Base-by-base conservation (phyloP, 2,888 invertebrate species). In the Cylindroiulus punctatus region DNA sequence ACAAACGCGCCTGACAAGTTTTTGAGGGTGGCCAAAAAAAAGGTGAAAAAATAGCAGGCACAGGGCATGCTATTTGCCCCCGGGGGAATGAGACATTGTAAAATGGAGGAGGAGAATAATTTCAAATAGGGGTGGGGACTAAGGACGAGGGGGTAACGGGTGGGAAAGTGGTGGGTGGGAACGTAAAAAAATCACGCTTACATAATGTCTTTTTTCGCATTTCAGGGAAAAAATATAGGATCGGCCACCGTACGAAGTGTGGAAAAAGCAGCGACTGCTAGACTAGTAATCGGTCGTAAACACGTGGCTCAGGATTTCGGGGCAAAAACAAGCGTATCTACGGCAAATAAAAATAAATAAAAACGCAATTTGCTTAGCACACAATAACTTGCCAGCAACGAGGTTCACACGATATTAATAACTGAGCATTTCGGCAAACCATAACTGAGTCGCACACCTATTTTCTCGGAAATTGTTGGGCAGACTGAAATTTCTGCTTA, bases 1-100 rank as follows among this genome's bases (percentile, higher is more conserved):
- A 83, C 83, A 83, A 83, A 83, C 83, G 83, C n/a, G 83, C 83
- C 83, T 83, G 44, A 83, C 83, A 83, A 83, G 83, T 83, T 83
- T 82, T 83, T 12, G 32, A 40, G 44, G 83, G 40, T 8, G 7
- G 5, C 17, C 26, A 82, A 82, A 82, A 82, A 82, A 36, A 42
- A 42, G 2, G 8, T 8, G 17, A 83, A 44, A 83, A 42, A 83
- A 83, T n/a, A 83, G 42, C 36, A 82, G 42, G n/a, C 65, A 26
- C 65, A 30, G 76, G 76, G 76, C 14, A 76, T 76, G 76, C 76
- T 76, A 76, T 76, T 76, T 76, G 12, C 30, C 76, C 76, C 76
- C 30, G 76, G 76, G 76, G 76, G 76, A 76, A 76, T 30, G 76
- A 76, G 22, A 76, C 76, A 76, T 76, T 76, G 76, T 76, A 76